A percentile compares a stretch with the other conserved stretches of the same genome.
These are phyloP conservation scores for Rousettus leschenaultii DNA, from an alignment of 2,113 vertebrate species.

Conservation along the genomic window DNA sequence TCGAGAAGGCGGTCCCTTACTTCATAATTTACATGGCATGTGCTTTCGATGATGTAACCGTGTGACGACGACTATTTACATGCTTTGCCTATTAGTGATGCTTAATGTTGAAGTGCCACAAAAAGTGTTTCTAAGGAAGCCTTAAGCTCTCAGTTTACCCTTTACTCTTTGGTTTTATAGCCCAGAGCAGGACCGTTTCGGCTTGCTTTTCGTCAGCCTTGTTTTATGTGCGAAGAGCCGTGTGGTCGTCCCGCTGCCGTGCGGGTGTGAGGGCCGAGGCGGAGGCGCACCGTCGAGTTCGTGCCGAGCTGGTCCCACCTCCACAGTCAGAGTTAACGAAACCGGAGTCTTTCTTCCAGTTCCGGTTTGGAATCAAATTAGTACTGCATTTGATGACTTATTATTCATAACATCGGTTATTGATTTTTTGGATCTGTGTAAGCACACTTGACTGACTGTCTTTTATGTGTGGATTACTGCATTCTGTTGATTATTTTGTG, in stretches of 20 bases:
- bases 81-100: slow-evolving; percentile 64
- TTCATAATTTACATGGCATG: slow-evolving; percentile 48
- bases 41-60: slow-evolving; percentile 32
- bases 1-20: slow-evolving; percentile 59
- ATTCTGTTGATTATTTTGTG: slow-evolving; percentile 42
- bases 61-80: slow-evolving; percentile 36
- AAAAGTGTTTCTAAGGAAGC: slow-evolving; percentile 71
- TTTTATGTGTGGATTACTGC: slow-evolving; percentile 31
- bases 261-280: too few species aligned
- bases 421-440: slow-evolving; percentile 11
- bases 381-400: not conserved
- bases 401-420: slow-evolving; percentile 43
- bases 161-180: slow-evolving; percentile 55
- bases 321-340: not conserved
- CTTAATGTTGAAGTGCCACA: slow-evolving; percentile 78
- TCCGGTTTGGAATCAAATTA: not conserved
- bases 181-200: not conserved
- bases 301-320: not conserved
- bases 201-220: not conserved
- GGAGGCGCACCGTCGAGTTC: not conserved
- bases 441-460: not conserved
- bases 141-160: slow-evolving; percentile 75
- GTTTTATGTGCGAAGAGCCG: not conserved
- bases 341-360: slow-evolving; percentile 20
- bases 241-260: too few species aligned